Evolutionary conservation across 2,113 vertebrate genomes (phyloP), one percentile per base, ranked within the genome.

Genomic region (Ancistrus triradiatus): DNA sequence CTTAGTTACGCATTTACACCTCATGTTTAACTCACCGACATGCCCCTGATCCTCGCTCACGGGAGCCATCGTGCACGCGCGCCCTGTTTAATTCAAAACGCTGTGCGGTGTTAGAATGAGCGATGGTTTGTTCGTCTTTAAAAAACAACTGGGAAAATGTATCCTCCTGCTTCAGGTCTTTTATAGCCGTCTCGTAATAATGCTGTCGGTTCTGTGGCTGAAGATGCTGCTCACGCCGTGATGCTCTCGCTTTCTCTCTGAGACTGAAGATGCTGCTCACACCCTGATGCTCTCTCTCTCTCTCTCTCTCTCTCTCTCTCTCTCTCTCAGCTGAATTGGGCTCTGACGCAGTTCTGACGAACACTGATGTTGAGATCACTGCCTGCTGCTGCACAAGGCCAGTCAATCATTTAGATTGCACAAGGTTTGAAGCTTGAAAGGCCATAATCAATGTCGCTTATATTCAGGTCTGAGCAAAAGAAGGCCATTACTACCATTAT

Each of bases 271-370:
- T 33, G 19, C 73, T 73, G 77, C 76, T 81, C 81, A 78, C 83
- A 75, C 80, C 59, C 53, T 7, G 35, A 15, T 3, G n/a, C 2
- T 43, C 55, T 27, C 46, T 59, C 19, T 65, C n/a, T 27, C 38
- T 50, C 27, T 48, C n/a, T 38, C 63, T 48, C 27, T 40, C 52
- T 37, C n/a, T 66, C 31, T 38, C 42, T 60, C 59, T 8, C 21
- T 8, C 51, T 21, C 40, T 18, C 42, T 47, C 50, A 17, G 68
- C 68, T 81, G 80, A 83, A 77, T 75, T 83, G 79, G 42, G 40
- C 55, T 74, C 88, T 95, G 93, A 95, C 93, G 93, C 91, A 94
- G 88, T 89, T 78, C 84, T 96, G 94, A 97, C 92, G 93, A 83
- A 91, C 83, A 72, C 86, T 80, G 76, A 78, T 71, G 78, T 84